Conservation (phyloP, 2,113 vertebrate genomes). For the Argyrosomus japonicus region DNA sequence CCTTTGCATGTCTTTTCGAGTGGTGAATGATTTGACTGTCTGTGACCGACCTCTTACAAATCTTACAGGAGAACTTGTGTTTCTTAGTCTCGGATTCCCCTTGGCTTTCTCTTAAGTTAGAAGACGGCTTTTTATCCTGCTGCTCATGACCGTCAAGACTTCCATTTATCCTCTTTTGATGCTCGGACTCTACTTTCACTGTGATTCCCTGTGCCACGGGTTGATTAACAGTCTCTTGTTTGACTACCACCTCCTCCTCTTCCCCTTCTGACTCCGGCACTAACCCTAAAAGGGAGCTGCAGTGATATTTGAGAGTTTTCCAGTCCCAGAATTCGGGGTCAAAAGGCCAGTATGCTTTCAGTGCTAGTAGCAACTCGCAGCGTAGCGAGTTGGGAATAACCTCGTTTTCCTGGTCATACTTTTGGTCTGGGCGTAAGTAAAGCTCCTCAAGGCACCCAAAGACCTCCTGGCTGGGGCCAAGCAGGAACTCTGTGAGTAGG, state of each 20-base stretch:
- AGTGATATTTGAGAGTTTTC: slow-evolving; percentile 96
- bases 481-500: slow-evolving; percentile 95
- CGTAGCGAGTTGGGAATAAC: slow-evolving; percentile 96
- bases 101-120: slow-evolving; percentile 81
- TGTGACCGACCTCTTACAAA: slow-evolving; percentile 92
- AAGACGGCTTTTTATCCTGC: slow-evolving; percentile 21
- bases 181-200: slow-evolving; percentile 83
- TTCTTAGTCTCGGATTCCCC: slow-evolving; percentile 88
- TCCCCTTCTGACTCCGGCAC: slow-evolving; percentile 89
- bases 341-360: slow-evolving; percentile 97
- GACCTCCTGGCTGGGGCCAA: slow-evolving; percentile 88
- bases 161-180: slow-evolving; percentile 53
- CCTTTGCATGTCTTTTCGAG: slow-evolving; percentile 93
- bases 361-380: slow-evolving; percentile 93
- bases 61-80: slow-evolving; percentile 91
- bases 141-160: slow-evolving; percentile 36
- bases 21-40: slow-evolving; percentile 92
- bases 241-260: slow-evolving; percentile 61
- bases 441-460: slow-evolving; percentile 91
- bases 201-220: slow-evolving; percentile 57
- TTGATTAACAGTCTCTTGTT: slow-evolving; percentile 46
- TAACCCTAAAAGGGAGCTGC: slow-evolving; percentile 90
- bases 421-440: slow-evolving; percentile 94
- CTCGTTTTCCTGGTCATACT: slow-evolving; percentile 92
- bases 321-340: slow-evolving; percentile 99